phyloP scores from a whole-genome alignment of 1,140 invertebrate genomes.

The Coelopa frigida region DNA sequence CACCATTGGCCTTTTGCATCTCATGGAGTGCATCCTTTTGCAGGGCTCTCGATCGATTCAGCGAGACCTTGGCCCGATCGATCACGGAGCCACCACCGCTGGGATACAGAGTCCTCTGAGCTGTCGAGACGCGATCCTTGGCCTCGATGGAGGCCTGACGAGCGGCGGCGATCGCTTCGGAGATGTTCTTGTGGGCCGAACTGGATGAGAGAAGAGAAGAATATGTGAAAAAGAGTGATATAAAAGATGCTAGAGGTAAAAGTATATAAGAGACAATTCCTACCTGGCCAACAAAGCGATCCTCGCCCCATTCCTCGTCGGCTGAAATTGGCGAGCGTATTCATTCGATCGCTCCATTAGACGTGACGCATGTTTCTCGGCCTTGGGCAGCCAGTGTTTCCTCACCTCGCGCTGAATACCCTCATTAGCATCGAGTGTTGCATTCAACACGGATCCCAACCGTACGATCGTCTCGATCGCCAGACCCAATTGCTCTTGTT shows the following conservation, averaged over 20 bases:
- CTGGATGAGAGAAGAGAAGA: conserved; percentile 43
- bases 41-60: conserved; percentile 43
- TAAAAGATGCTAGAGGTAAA: conserved; percentile 4
- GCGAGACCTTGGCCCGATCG: conserved; percentile 44
- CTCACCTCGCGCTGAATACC: conserved; percentile 31
- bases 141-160: conserved; percentile 53
- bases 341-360: conserved; percentile 57
- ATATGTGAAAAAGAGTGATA: conserved; percentile 3
- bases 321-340: conserved; percentile 47
- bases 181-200: conserved; percentile 73
- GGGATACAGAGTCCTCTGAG: conserved; percentile 35
- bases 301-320: conserved; percentile 37
- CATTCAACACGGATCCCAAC: conserved; percentile 19
- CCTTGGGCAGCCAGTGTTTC: conserved; percentile 44
- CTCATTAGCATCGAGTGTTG: conserved; percentile 20
- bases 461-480: conserved; percentile 12
- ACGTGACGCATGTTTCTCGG: conserved; percentile 59
- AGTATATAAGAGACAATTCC: conserved; percentile 14
- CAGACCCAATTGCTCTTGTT: conserved; percentile 14
- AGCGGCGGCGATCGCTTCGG: conserved; percentile 60
- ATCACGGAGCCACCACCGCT: conserved; percentile 46
- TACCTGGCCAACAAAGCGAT: conserved; percentile 46
- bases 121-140: conserved; percentile 47
- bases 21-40: conserved; percentile 44
- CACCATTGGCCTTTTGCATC: conserved; percentile 46